Evolutionary conservation across 2,888 invertebrate genomes (phyloP).

Genomic region (Cheilosia pagana): DNA sequence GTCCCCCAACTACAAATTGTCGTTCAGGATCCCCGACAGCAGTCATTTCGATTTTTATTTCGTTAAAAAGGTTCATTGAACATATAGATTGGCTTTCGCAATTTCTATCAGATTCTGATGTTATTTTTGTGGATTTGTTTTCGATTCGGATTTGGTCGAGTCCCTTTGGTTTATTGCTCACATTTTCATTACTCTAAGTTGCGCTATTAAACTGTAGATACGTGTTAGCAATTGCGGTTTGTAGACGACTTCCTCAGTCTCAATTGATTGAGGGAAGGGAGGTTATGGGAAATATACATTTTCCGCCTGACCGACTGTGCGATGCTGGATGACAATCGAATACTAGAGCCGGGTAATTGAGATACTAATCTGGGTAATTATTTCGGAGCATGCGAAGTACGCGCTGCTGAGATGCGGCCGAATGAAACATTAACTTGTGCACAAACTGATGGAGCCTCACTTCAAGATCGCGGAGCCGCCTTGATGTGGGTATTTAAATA

Average conservation of each 20-base stretch:
- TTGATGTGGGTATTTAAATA: not conserved
- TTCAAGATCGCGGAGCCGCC: constrained; percentile 38
- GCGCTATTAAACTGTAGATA: constrained; percentile 1
- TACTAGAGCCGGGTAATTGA: constrained; percentile 44
- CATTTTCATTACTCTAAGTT: constrained; percentile 8
- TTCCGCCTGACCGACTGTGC: constrained; percentile 46
- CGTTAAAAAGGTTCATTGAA: constrained; percentile 35
- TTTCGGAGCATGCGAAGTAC: constrained; percentile 40
- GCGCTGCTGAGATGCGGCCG: constrained; percentile 19
- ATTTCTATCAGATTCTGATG: constrained; percentile 29
- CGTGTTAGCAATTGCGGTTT: constrained; percentile 5
- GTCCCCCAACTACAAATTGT: constrained; percentile 52
- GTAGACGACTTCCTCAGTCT: constrained; percentile 45
- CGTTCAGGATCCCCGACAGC: constrained; percentile 43
- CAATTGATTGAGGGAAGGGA: constrained; percentile 19
- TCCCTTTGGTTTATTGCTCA: constrained; percentile 1
- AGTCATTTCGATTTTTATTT: constrained; percentile 49
- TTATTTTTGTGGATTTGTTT: constrained; percentile 14
- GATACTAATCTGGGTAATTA: constrained; percentile 61
- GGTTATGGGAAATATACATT: not conserved
- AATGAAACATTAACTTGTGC: constrained; percentile 32
- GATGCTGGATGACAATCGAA: constrained; percentile 28
- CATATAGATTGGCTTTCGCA: constrained; percentile 52
- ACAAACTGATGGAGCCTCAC: constrained; percentile 16
- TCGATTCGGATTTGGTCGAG: not conserved